Evolutionary conservation across 2,888 invertebrate genomes (phyloP).

Genomic region (Polyommatus icarus): DNA sequence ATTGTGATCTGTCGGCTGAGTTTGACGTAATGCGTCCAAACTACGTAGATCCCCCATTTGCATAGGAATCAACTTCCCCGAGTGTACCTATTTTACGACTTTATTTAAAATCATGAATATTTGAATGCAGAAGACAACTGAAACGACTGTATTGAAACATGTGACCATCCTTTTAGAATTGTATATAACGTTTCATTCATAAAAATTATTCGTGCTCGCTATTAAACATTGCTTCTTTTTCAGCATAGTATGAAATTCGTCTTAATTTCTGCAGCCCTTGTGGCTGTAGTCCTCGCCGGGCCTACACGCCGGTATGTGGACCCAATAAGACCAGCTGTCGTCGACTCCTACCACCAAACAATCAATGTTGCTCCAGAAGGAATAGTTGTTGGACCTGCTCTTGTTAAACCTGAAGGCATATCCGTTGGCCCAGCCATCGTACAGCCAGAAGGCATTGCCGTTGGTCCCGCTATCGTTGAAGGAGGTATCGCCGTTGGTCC

Average conservation of each 20-base stretch:
- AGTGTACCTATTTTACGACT: no score
- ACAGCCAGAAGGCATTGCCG: neutral
- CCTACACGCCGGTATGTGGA: conserved; percentile 28
- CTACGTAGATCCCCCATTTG: no score
- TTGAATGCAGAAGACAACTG: neutral
- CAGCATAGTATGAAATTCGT: conserved; percentile 32
- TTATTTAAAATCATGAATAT: no score
- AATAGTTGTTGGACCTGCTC: conserved; percentile 32
- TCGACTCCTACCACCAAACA: conserved; percentile 17
- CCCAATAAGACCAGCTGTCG: neutral
- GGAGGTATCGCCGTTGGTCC: neutral
- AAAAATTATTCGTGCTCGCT: neutral
- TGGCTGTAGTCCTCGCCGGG: conserved; percentile 35
- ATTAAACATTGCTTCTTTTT: conserved; percentile 13
- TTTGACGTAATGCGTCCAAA: no score
- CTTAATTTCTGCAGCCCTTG: conserved; percentile 34
- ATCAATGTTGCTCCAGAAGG: conserved; percentile 12
- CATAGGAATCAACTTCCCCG: no score
- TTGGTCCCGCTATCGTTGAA: conserved; percentile 17
- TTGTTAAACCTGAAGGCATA: conserved; percentile 30
- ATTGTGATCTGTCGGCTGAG: no score
- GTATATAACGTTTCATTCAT: neutral
- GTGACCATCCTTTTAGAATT: neutral
- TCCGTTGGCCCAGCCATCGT: neutral
- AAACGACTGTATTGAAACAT: neutral